Conservation (phyloP, 2,797 vertebrate genomes). For the Etheostoma nigrum region DNA sequence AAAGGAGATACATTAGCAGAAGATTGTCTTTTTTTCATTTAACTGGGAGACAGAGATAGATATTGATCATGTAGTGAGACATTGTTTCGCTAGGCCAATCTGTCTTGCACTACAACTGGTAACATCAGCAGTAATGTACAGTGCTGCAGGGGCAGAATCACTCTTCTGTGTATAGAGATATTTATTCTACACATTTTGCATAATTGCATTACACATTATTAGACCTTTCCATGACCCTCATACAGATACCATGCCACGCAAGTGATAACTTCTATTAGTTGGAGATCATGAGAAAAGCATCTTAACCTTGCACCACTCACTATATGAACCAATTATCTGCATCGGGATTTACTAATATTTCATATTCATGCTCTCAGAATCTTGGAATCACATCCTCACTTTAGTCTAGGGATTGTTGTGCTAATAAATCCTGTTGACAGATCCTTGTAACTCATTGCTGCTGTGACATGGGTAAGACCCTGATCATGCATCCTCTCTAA, state of each 20-base stretch:
- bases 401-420: constrained; percentile 46
- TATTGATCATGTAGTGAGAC: constrained; percentile 80
- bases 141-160: constrained; percentile 52
- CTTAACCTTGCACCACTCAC: constrained; percentile 28
- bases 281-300: constrained; percentile 31
- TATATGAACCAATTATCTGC: constrained; percentile 26
- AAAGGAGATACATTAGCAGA: constrained; percentile 78
- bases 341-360: constrained; percentile 46
- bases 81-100: constrained; percentile 65
- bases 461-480: constrained; percentile 28
- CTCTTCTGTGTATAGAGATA: constrained; percentile 43
- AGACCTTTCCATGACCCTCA: constrained; percentile 45
- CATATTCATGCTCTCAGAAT: constrained; percentile 52
- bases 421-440: constrained; percentile 57
- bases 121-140: constrained; percentile 64
- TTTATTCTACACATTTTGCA: constrained; percentile 59
- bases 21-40: constrained; percentile 82
- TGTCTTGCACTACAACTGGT: constrained; percentile 67
- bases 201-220: constrained; percentile 40
- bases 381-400: constrained; percentile 26
- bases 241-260: constrained; percentile 6
- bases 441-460: constrained; percentile 41
- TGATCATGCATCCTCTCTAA: constrained; percentile 35
- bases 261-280: neutral
- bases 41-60: constrained; percentile 78